These are phyloP conservation scores for Selene dorsalis DNA, from an alignment of 2,797 vertebrate species.

Conservation along the genomic window DNA sequence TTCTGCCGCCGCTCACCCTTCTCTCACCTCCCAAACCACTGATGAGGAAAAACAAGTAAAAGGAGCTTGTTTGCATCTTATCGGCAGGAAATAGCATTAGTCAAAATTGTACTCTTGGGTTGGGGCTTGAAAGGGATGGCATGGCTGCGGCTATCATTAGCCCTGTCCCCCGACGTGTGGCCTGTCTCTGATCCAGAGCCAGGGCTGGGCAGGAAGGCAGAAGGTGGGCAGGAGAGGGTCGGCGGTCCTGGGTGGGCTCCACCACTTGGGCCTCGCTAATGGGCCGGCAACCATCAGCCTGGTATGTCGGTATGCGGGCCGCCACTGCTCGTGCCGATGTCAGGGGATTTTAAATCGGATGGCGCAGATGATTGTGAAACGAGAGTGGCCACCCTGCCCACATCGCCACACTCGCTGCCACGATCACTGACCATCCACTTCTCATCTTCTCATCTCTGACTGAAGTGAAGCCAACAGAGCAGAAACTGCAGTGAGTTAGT, in stretches of 20 bases:
- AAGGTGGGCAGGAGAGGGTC: conserved; percentile 78
- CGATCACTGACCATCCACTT: conserved; percentile 49
- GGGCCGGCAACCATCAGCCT: conserved; percentile 80
- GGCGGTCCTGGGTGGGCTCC: conserved; percentile 83
- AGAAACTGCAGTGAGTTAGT: conserved; percentile 46
- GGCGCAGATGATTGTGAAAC: conserved; percentile 38
- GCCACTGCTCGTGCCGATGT: conserved; percentile 59
- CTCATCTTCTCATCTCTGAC: conserved; percentile 64
- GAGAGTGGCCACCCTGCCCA: conserved; percentile 46
- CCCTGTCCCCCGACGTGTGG: conserved; percentile 77
- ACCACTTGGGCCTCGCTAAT: conserved; percentile 76
- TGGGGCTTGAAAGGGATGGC: conserved; percentile 82
- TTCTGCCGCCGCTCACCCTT: conserved; percentile 32
- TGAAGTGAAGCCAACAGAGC: conserved; percentile 59
- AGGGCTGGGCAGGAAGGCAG: conserved; percentile 79
- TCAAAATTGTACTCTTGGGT: conserved; percentile 84
- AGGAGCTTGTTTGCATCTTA: conserved; percentile 82
- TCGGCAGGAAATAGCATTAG: conserved; percentile 86
- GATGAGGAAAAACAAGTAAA: conserved; percentile 71
- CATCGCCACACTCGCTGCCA: conserved; percentile 17
- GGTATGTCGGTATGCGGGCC: conserved; percentile 84
- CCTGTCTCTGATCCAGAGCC: conserved; percentile 82
- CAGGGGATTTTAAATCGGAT: conserved; percentile 66
- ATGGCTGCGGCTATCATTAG: conserved; percentile 79
- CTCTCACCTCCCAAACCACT: conserved; percentile 59